Conservation (phyloP, 2,888 invertebrate genomes). For the Drosophila siamana region DNA sequence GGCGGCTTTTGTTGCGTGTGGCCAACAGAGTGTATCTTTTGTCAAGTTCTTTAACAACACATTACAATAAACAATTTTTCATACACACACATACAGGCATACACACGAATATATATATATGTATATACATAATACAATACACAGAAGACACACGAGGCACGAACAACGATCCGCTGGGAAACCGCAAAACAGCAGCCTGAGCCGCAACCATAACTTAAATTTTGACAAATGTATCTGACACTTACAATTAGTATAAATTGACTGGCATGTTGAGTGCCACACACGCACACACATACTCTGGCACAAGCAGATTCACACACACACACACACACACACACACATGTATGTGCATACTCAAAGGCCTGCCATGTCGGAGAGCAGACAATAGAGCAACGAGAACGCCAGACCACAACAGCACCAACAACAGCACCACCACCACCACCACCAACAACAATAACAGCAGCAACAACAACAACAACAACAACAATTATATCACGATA, state of each 20-base stretch:
- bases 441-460: conserved; percentile 26
- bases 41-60: conserved; percentile 65
- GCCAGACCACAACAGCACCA: conserved; percentile 56
- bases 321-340: conserved; percentile 16
- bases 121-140: conserved; percentile 22
- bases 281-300: conserved; percentile 56
- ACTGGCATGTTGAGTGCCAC: conserved; percentile 81
- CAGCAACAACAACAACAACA: conserved; percentile 31
- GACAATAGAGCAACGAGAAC: conserved; percentile 73
- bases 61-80: conserved; percentile 79
- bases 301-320: conserved; percentile 25
- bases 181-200: conserved; percentile 65
- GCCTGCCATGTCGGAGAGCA: conserved; percentile 51
- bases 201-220: conserved; percentile 77
- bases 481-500: conserved; percentile 80
- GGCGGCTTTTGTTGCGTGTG: conserved; percentile 20
- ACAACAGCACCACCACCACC: conserved; percentile 17
- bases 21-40: conserved; percentile 41
- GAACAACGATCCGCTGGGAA: conserved; percentile 54
- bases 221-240: conserved; percentile 81
- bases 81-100: conserved; percentile 41
- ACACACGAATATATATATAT: conserved; percentile 24
- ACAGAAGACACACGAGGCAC: conserved; percentile 33
- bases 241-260: conserved; percentile 82
- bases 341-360: conserved; percentile 15